Base-by-base conservation (phyloP, 2,113 vertebrate species). In the Larimichthys polyactis region DNA sequence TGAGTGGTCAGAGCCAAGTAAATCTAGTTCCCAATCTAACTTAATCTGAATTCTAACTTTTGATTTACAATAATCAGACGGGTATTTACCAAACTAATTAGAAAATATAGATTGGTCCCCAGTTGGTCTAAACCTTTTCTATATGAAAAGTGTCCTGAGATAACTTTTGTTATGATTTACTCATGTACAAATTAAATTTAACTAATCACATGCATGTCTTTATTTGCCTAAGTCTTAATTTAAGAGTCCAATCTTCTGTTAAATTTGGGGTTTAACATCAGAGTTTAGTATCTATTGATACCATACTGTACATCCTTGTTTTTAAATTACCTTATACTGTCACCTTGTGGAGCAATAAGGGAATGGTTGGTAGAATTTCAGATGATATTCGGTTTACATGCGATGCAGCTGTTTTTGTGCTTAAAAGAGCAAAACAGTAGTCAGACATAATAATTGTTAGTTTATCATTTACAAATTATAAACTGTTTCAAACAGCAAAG, bases 271-370 rank as follows among this genome's bases (percentile, higher is more conserved):
- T 32, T 68, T 19, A 20, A 29, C 48, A 52, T 14, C 17, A 36
- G 48, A 76, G 12, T 49, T 27, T 27, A 12, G 6, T 14, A 17
- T 32, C 17, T 19, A 40, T 3, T 6, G 15, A 32, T 5, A 3
- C 3, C 8, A 32, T 5, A 3, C 4, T 12, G 2, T 2, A 65
- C 24, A 7, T 24, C 40, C 5, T 2, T 6, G 17, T 32, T 24
- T 40, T 75, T 55, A 46, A 17, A 1, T 19, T 20, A 17, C 8
- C 40, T 29, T 7, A 43, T 40, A 48, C 32, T 14, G 0, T 71
- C 79, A 71, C 48, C 76, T 44, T 72, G 80, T 83, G 85, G 76
- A 71, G 12, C 6, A 22, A 62, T 20, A 4, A 22, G 4, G 14
- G 12, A n/a, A 62, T 48, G 60, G 2, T 14, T 4, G 20, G 15